Conservation (phyloP, 2,888 invertebrate genomes). For the Dichetophora obliterata region DNA sequence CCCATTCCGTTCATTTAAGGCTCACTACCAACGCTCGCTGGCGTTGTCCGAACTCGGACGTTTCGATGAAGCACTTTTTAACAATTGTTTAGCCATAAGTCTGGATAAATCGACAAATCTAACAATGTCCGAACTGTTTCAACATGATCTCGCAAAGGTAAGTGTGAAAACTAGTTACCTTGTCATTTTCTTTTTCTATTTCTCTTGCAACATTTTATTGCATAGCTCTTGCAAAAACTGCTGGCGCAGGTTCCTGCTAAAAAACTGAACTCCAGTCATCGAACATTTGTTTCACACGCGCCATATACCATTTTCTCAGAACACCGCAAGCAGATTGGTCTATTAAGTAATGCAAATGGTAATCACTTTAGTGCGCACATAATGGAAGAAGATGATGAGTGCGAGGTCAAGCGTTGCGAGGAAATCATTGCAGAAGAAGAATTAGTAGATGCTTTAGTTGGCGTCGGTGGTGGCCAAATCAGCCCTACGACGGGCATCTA, state of each 20-base stretch:
- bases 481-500: slow-evolving; percentile 44
- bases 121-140: slow-evolving; percentile 66
- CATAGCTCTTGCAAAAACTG: slow-evolving; percentile 66
- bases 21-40: slow-evolving; percentile 72
- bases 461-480: slow-evolving; percentile 36
- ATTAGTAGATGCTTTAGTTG: slow-evolving; percentile 40
- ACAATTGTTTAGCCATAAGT: slow-evolving; percentile 72
- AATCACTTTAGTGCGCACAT: slow-evolving; percentile 46
- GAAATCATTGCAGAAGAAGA: slow-evolving; percentile 52
- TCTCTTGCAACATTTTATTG: background rate
- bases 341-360: slow-evolving; percentile 48
- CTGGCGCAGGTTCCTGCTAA: slow-evolving; percentile 64
- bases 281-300: slow-evolving; percentile 52
- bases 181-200: too few species aligned
- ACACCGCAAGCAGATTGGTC: slow-evolving; percentile 54
- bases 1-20: slow-evolving; percentile 61
- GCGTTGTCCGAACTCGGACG: slow-evolving; percentile 71
- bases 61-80: slow-evolving; percentile 72
- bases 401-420: slow-evolving; percentile 53
- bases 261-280: slow-evolving; percentile 48
- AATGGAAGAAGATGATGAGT: slow-evolving; percentile 54
- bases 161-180: slow-evolving; percentile 26
- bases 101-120: slow-evolving; percentile 69
- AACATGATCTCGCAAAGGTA: slow-evolving; percentile 70
- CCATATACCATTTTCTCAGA: slow-evolving; percentile 56